These are phyloP conservation scores for Celastrina argiolus DNA, from an alignment of 2,888 invertebrate genomes.

Conservation along the genomic window DNA sequence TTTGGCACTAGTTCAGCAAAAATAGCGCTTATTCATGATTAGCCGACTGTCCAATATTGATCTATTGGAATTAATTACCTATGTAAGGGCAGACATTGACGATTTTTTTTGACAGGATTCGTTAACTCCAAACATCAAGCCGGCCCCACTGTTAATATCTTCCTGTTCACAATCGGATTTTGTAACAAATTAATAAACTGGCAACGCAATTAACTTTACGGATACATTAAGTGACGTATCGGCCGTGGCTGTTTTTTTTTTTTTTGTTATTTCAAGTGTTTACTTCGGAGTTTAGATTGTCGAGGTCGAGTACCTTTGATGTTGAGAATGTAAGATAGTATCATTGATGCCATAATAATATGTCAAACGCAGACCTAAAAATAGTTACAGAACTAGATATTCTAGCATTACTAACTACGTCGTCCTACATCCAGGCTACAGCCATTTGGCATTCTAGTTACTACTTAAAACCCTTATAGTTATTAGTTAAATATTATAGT, in stretches of 20 bases:
- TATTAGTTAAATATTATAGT: not conserved
- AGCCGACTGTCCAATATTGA: too few species aligned
- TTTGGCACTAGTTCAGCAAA: too few species aligned
- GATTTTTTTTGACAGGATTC: too few species aligned
- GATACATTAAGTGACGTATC: conserved; percentile 6
- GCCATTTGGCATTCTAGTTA: not conserved
- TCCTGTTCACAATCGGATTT: not conserved
- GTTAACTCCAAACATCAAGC: not conserved
- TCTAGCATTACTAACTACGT: too few species aligned
- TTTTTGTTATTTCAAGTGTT: not conserved
- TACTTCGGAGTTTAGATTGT: not conserved
- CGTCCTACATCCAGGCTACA: too few species aligned
- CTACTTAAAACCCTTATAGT: not conserved
- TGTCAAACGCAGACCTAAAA: too few species aligned
- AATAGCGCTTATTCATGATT: too few species aligned
- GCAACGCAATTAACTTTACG: not conserved
- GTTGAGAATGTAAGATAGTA: not conserved
- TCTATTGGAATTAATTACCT: too few species aligned
- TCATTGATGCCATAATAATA: too few species aligned
- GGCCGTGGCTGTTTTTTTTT: not conserved
- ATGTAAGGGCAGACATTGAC: too few species aligned
- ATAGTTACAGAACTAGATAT: too few species aligned
- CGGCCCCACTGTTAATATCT: not conserved
- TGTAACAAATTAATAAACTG: not conserved
- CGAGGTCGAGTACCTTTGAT: not conserved